Percentiles rank a stretch among this genome's conserved stretches.
phyloP scores from a whole-genome alignment of 2,113 vertebrate species.

The Protomyctophum bolini region DNA sequence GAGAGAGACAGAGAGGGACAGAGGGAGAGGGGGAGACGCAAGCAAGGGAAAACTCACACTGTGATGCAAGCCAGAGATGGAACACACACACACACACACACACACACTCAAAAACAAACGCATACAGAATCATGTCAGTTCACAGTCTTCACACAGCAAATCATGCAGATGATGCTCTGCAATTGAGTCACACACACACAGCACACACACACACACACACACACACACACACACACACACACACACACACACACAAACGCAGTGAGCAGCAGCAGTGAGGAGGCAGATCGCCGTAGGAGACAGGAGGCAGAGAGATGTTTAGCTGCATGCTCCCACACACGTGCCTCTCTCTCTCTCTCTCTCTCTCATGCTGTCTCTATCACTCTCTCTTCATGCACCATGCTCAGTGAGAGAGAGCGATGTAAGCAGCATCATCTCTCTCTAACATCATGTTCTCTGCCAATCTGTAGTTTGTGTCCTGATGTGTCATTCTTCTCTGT shows the following conservation, averaged over 20 bases:
- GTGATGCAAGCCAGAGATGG: constrained; percentile 1
- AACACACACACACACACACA: background rate
- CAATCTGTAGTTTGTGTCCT: too few species aligned
- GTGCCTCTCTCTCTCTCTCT: constrained; percentile 4
- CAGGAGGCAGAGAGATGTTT: background rate
- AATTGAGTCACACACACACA: background rate
- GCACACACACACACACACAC: background rate
- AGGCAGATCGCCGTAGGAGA: background rate
- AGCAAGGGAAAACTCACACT: background rate
- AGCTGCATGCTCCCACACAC: constrained; percentile 2
- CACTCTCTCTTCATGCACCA: too few species aligned
- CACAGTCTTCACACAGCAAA: too few species aligned
- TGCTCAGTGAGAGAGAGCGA: too few species aligned
- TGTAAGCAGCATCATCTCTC: too few species aligned
- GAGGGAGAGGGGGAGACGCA: background rate
- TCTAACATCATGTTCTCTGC: too few species aligned
- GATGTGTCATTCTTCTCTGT: background rate
- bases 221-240: background rate
- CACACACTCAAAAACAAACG: background rate
- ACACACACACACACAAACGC: background rate
- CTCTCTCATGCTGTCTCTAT: background rate
- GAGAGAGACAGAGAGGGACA: background rate
- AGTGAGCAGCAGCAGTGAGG: background rate
- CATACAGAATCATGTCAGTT: too few species aligned
- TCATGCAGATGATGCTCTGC: too few species aligned